Conservation (phyloP, 1,140 invertebrate genomes). For the Campoletis sonorensis region DNA sequence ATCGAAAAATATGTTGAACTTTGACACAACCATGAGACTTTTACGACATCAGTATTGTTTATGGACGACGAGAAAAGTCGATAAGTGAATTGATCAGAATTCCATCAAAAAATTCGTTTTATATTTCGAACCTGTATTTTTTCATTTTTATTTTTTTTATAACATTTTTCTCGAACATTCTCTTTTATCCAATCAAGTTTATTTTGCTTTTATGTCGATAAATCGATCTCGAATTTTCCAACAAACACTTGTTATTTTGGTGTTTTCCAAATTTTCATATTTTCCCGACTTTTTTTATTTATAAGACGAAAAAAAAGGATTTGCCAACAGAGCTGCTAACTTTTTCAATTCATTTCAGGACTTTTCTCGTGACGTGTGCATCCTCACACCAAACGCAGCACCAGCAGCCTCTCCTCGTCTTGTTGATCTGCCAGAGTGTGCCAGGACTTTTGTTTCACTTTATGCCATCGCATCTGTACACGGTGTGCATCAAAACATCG, state of each 20-base stretch:
- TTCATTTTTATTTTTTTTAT: not conserved
- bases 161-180: not conserved
- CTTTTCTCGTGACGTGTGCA: not conserved
- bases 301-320: not conserved
- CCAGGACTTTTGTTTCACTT: slow-evolving; percentile 2
- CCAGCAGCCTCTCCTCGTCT: not conserved
- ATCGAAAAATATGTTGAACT: slow-evolving; percentile 11
- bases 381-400: not conserved
- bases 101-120: slow-evolving; percentile 13
- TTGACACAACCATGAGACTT: not conserved
- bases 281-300: slow-evolving; percentile 12
- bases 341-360: slow-evolving; percentile 15
- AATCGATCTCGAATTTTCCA: not conserved
- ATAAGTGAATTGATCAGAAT: slow-evolving; percentile 7
- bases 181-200: not conserved
- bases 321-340: not conserved
- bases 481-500: not conserved
- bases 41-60: not conserved
- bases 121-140: not conserved
- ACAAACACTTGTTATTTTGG: not conserved
- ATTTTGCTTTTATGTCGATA: not conserved
- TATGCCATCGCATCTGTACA: not conserved
- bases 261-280: not conserved
- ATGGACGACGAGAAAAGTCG: not conserved
- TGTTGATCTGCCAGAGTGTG: slow-evolving; percentile 14